Evolutionary conservation across 2,888 invertebrate genomes (phyloP), one percentile per base, ranked within the genome.

Genomic region (Fragum sueziense): DNA sequence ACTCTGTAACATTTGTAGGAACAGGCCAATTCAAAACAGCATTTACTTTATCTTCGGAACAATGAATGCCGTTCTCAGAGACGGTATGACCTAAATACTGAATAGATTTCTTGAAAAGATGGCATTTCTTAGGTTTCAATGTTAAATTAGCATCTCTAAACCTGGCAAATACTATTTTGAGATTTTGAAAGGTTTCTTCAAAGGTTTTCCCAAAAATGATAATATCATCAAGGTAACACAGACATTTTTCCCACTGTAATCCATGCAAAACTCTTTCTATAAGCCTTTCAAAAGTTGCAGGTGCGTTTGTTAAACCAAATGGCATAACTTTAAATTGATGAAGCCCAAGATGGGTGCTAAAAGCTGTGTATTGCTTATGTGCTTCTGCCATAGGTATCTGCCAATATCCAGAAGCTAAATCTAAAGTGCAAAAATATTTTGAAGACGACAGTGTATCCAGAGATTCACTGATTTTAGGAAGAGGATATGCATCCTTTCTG

Each of bases 41-140:
- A 25, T 62, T 57, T 31, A 74, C 22, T 74, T 74, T 75, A 20
- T 34, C 34, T 33, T 52, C 71, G 54, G 74, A 61, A 69, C 77
- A 77, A n/a, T 68, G 41, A 29, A 76, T 74, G 20, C 74, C 80
- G 9, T 59, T 27, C 65, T 74, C 59, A 31, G 74, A 75, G 0
- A 81, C 77, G 31, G 68, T 25, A 52, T 77, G 77, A 1, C 80
- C 80, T 52, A 78, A 37, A 76, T 70, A 80, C 14, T 27, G 22
- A 14, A 77, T 59, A 65, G 74, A 47, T 9, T 34, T 54, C n/a
- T 52, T 69, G 37, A 76, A 74, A 3, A 87, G 72, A 27, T 31
- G 22, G 70, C 88, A 87, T 72, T 89, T 89, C 27, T 62, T 76
- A 2, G 83, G 79, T 87, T 84, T 11, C n/a, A 89, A 37, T 47